Percentiles rank a stretch among this genome's conserved stretches.
These are phyloP conservation scores for Hylia prasina DNA, from an alignment of 2,113 vertebrate species.

Conservation along the genomic window DNA sequence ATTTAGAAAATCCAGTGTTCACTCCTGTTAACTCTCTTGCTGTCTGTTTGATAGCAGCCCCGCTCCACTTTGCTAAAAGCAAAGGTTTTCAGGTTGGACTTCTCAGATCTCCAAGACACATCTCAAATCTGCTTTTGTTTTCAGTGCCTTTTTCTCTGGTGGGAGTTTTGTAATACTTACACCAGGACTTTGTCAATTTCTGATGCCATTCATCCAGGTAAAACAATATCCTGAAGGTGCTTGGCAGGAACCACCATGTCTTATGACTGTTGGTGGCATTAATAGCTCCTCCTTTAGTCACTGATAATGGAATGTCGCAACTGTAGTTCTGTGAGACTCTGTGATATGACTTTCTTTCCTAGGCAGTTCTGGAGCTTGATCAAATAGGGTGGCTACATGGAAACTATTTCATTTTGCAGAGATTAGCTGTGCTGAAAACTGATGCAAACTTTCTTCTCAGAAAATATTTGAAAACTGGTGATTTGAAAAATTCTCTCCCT, in stretches of 20 bases:
- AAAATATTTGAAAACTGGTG: background rate
- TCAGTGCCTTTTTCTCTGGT: background rate
- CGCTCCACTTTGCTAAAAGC: background rate
- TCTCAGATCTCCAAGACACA: background rate
- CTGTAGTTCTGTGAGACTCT: background rate
- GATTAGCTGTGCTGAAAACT: background rate
- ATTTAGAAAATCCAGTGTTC: background rate
- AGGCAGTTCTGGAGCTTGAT: background rate
- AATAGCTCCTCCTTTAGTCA: background rate
- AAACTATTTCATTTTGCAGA: slow-evolving; percentile 15
- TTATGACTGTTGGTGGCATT: background rate
- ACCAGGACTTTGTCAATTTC: background rate
- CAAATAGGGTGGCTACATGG: background rate
- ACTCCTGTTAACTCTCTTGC: background rate
- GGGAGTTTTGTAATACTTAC: background rate
- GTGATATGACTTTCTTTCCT: background rate
- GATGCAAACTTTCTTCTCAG: background rate
- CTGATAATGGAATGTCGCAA: background rate
- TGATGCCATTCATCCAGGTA: background rate
- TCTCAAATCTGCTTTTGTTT: background rate
- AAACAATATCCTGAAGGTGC: background rate
- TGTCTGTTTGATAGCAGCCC: rapidly evolving
- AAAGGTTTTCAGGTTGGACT: background rate
- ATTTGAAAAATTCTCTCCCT: background rate
- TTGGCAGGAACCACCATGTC: background rate